Evolutionary conservation across 2,113 vertebrate species (phyloP).

Genomic region (Laticauda colubrina): DNA sequence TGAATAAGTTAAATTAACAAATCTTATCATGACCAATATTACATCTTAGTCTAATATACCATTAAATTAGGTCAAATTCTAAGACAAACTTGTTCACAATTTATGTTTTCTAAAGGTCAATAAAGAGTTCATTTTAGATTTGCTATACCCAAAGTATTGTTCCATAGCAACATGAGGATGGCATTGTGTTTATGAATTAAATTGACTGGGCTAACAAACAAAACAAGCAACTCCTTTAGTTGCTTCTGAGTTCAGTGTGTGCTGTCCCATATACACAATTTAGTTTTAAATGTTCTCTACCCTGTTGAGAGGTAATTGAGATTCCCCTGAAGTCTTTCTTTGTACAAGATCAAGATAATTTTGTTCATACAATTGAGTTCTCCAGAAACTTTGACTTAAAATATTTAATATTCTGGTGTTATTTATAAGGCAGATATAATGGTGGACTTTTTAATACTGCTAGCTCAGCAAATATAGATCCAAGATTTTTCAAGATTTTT

Average conservation of each 20-base stretch:
- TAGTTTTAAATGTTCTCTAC: neutral
- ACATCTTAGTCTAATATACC: neutral
- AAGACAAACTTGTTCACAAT: neutral
- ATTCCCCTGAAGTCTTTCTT: neutral
- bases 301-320: neutral
- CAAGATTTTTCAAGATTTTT: neutral
- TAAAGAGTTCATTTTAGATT: neutral
- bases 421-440: neutral
- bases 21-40: neutral
- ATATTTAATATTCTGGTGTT: neutral
- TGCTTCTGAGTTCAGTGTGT: neutral
- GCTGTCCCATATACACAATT: neutral
- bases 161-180: neutral
- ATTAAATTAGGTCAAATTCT: neutral
- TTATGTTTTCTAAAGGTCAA: neutral
- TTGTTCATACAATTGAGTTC: neutral
- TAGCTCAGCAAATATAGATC: neutral
- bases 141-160: neutral
- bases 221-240: neutral
- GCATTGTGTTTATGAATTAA: neutral
- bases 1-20: neutral
- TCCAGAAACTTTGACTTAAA: neutral
- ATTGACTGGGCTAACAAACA: neutral
- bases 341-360: neutral
- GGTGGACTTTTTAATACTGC: neutral